Evolutionary conservation across 2,888 invertebrate species (phyloP), one percentile per base, ranked within the genome.

Genomic region (Clostera curtula): DNA sequence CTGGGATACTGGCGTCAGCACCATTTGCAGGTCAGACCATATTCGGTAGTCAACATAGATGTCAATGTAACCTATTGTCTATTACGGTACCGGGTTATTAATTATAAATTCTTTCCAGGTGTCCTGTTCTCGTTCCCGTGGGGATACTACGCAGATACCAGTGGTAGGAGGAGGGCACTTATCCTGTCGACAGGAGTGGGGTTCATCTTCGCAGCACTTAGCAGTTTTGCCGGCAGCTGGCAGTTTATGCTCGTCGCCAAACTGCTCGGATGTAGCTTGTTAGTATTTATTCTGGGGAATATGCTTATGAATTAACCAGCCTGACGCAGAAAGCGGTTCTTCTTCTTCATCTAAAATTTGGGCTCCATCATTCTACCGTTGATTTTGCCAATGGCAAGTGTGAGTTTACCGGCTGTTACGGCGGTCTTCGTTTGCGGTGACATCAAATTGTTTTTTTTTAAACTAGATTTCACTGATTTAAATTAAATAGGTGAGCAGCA

Each of bases 101-200:
- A 7, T 7, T 18, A 18, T 18, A 18, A 18, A 18, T 18, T 3
- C 6, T 15, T 15, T 23, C 6, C 45, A 72, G 74, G 74, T 2
- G 49, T 68, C 0, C 8, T 74, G 1, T 64, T 70, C 16, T 69
- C 73, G 0, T 70, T 57, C 12, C 65, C 67, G 0, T 92, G 93
- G 92, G 93, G 93, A 2, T 86, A 89, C 22, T 74, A 90, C 32
- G 90, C 93, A 0, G 94, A 95, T 57, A 86, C 87, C 13, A 34
- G 85, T 27, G 94, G 94, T 0, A 83, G 94, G 7, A 80, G 87
- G 9, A 75, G 70, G 7, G 83, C 87, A 0, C 43, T 86, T 1
- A 59, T 86, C 10, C 46, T 73, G 7, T 71, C 85, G 0, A 59
- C 86, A 0, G 46, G 62, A 0, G 46, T 76, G 0, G 86, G 88